Evolutionary conservation across 2,888 invertebrate species (phyloP), one percentile per base, ranked within the genome.

Genomic region (Celastrina argiolus): DNA sequence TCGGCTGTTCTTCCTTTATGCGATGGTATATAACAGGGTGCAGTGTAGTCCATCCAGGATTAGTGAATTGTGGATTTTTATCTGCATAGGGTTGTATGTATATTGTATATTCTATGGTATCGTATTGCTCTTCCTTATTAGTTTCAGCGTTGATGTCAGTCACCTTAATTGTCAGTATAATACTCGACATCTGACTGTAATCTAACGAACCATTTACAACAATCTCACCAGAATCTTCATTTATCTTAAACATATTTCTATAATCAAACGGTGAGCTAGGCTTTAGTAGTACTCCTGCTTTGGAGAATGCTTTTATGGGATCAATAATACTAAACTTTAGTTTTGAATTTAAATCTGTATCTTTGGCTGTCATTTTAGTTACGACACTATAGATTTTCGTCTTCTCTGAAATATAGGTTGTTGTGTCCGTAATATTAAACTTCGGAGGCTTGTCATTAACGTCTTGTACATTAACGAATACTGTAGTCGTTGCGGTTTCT

Each of bases 371-470:
- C 0, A 96, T 93, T 74, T 90, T 93, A 6, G 95, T 81, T 0
- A 96, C 94, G 5, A 92, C 80, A 70, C 94, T 92, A 70, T 93
- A 94, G 16, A 93, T 85, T 69, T 92, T 89, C 0, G 94, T 93
- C 74, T 94, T 92, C 78, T 96, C 96, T 0, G 95, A 95, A 5
- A 96, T 93, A 73, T 96, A 95, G 28, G 94, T 94, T 0, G 93
- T 92, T 65, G 93, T 93, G 71, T 93, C 94, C 63, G 92, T 93
- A 61, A 92, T 90, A 65, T 92, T 94, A 73, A 97, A 97, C 68
- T 90, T 92, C 0, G 97, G 97, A 16, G 96, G 93, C 76, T 97
- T 97, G 77, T 97, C 96, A 74, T 97, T 97, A 0, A 96, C 94
- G 74, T 96, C 96, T 73, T 94, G 90, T 2, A 96, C 93, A 56